Conservation (phyloP, 2,113 vertebrate species). For the Choloepus hoffmanni region DNA sequence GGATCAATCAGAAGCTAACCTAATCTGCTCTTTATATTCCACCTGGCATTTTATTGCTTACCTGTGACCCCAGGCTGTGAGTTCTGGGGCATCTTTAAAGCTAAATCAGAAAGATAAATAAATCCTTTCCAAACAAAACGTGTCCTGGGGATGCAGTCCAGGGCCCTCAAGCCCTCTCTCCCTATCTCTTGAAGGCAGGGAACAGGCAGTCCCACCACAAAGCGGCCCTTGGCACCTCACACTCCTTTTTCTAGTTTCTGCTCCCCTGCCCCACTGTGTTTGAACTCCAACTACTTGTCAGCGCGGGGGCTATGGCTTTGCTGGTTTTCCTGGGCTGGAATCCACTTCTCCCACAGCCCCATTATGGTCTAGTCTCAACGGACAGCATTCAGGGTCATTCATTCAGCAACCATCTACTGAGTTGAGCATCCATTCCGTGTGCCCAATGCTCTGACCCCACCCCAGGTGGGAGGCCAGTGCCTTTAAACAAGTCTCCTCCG, state of each 20-base stretch:
- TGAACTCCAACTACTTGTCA: neutral
- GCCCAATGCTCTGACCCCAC: no score
- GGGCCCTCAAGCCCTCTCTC: neutral
- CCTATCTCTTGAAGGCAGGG: neutral
- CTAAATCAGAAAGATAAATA: slow-evolving; percentile 11
- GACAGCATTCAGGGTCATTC: neutral
- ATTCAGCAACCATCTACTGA: no score
- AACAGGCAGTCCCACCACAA: accelerated
- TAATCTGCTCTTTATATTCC: neutral
- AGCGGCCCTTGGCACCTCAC: neutral
- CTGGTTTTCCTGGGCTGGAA: neutral
- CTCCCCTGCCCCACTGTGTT: accelerated
- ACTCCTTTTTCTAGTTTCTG: neutral
- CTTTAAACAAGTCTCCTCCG: neutral
- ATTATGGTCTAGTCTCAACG: neutral
- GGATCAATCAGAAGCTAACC: no score
- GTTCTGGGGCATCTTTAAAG: neutral
- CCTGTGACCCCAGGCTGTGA: neutral
- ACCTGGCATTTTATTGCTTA: neutral
- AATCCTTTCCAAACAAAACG: neutral
- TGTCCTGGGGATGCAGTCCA: neutral
- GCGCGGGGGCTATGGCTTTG: neutral
- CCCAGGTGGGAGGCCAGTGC: neutral
- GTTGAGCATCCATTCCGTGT: accelerated
- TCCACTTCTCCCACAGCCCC: neutral